Evolutionary conservation across 2,888 invertebrate species (phyloP).

Genomic region (Mesorhabditis spiculigera): DNA sequence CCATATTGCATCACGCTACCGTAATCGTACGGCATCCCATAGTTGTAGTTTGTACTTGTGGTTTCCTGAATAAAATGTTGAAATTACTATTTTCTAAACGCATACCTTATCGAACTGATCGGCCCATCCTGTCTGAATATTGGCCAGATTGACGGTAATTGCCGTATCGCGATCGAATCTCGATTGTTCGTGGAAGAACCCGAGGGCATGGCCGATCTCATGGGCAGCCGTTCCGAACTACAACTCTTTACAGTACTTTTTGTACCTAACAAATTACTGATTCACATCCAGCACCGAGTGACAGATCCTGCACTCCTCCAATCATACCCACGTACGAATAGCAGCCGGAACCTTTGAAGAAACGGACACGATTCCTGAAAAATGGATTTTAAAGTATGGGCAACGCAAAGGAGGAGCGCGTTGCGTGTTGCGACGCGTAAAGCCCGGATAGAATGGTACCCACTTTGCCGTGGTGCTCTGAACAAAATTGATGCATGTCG

Average conservation of each 20-base stretch:
- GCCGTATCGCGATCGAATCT: constrained; percentile 42
- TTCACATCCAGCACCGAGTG: constrained; percentile 51
- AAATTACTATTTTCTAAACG: neutral
- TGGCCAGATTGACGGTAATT: constrained; percentile 27
- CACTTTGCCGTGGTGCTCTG: constrained; percentile 31
- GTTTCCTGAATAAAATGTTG: constrained; percentile 15
- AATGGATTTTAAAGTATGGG: neutral
- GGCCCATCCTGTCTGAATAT: constrained; percentile 19
- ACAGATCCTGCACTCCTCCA: constrained; percentile 47
- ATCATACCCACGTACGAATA: constrained; percentile 48
- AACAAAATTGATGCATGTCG: constrained; percentile 47
- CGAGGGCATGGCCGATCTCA: constrained; percentile 52
- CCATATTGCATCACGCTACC: constrained; percentile 30
- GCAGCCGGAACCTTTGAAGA: constrained; percentile 46
- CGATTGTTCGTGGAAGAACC: constrained; percentile 53
- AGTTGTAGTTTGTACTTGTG: constrained; percentile 27
- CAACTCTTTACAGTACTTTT: constrained; percentile 9
- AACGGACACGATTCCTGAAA: constrained; percentile 23
- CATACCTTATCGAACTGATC: neutral
- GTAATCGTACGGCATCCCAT: constrained; percentile 33
- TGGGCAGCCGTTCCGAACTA: constrained; percentile 55
- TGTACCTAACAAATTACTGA: constrained; percentile 21
- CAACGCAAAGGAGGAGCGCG: neutral
- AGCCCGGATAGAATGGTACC: neutral
- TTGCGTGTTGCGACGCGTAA: constrained; percentile 8